Conservation (phyloP, 2,113 vertebrate genomes). For the Cyanoderma ruficeps region DNA sequence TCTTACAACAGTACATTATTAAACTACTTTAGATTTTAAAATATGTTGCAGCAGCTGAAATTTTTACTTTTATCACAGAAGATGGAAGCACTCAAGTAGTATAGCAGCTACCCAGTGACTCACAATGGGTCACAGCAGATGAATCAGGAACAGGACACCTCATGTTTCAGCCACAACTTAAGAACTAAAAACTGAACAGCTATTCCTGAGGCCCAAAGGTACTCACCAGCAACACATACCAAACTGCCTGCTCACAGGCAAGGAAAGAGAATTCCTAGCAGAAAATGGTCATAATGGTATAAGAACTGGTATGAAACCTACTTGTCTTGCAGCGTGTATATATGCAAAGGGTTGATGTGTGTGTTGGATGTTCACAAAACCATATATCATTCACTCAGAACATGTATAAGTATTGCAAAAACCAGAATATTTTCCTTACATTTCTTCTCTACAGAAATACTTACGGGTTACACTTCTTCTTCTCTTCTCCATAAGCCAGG, state of each 20-base stretch:
- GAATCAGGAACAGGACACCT: background rate
- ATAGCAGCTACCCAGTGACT: background rate
- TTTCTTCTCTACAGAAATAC: constrained; percentile 34
- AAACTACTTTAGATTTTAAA: background rate
- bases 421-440: background rate
- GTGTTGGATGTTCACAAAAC: background rate
- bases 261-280: background rate
- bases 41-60: background rate
- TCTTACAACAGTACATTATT: background rate
- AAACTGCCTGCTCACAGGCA: background rate
- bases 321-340: background rate
- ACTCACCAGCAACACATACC: background rate
- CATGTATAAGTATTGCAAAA: background rate
- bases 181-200: background rate
- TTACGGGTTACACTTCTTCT: constrained; percentile 89
- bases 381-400: background rate
- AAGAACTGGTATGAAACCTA: background rate
- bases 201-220: background rate
- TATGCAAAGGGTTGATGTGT: background rate
- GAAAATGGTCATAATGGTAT: background rate
- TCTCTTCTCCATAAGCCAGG: constrained; percentile 80
- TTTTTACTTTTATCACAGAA: background rate
- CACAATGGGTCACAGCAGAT: background rate
- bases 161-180: background rate
- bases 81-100: background rate